Percentiles rank a stretch among this genome's conserved stretches.
phyloP scores from a whole-genome alignment of 92 coral and sea anemone species.

The Parazoanthus darwini region DNA sequence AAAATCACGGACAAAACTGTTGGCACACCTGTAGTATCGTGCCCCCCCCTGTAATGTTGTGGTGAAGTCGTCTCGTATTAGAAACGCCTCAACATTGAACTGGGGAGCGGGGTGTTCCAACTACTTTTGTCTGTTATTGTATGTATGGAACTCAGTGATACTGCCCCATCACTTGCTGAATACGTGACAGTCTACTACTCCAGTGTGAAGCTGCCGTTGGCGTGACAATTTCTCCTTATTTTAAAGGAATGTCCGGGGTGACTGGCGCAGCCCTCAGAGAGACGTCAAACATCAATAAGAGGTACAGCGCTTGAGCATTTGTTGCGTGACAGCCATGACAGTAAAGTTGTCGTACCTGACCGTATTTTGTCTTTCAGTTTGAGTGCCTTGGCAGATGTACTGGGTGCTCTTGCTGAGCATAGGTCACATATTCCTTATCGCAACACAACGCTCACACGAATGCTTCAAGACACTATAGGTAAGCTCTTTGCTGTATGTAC shows the following conservation, averaged over 20 bases:
- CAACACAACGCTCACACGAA: conserved; percentile 90
- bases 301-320: conserved; percentile 46
- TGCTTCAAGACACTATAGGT: conserved; percentile 92
- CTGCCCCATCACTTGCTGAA: neutral
- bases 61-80: too few species aligned
- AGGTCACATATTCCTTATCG: conserved; percentile 97
- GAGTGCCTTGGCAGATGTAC: conserved; percentile 97
- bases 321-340: neutral
- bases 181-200: neutral
- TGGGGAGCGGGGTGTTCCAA: too few species aligned
- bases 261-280: conserved; percentile 97
- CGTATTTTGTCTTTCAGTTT: conserved; percentile 55
- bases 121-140: too few species aligned
- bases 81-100: too few species aligned
- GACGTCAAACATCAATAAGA: conserved; percentile 94
- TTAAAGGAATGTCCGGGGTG: conserved; percentile 94
- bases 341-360: too few species aligned
- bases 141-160: too few species aligned
- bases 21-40: too few species aligned
- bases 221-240: neutral
- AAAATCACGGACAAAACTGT: too few species aligned
- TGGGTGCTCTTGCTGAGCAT: conserved; percentile 94
- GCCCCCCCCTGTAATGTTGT: too few species aligned
- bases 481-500: neutral
- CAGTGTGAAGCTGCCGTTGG: neutral